Evolutionary conservation across 2,113 vertebrate genomes (phyloP).

Genomic region (Cephalophus harveyi): DNA sequence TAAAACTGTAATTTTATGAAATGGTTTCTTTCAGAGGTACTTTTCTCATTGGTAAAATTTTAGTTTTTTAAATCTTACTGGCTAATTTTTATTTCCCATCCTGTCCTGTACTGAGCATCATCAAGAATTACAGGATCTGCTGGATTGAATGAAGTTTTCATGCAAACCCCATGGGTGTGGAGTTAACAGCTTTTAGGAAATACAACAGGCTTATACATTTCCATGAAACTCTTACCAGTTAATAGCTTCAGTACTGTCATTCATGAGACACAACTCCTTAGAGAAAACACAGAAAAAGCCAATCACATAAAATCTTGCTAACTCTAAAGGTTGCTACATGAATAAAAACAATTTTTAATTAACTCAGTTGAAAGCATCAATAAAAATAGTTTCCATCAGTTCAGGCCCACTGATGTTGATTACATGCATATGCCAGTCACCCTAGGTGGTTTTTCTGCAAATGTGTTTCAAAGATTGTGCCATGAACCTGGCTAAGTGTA

Average conservation of each 20-base stretch:
- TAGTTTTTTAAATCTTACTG: neutral
- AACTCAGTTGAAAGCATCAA: neutral
- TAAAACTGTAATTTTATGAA: neutral
- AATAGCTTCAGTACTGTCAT: neutral
- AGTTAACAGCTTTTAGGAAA: neutral
- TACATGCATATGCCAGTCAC: neutral
- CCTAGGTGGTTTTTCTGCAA: neutral
- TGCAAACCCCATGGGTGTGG: neutral
- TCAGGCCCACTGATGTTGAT: neutral
- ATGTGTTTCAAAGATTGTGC: neutral
- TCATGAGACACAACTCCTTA: neutral
- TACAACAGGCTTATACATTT: neutral
- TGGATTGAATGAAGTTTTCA: neutral
- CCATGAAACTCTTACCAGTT: neutral
- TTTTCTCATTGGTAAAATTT: neutral
- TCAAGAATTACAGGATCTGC: neutral
- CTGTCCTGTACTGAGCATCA: neutral
- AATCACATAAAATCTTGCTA: neutral
- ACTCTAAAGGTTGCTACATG: neutral
- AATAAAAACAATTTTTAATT: conserved; percentile 14
- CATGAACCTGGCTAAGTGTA: neutral
- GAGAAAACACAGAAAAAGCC: neutral
- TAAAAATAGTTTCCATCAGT: neutral
- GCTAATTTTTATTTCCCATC: neutral
- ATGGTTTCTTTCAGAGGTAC: neutral